These are phyloP conservation scores for Odocoileus virginianus DNA, from an alignment of 2,113 vertebrate genomes.

Conservation along the genomic window DNA sequence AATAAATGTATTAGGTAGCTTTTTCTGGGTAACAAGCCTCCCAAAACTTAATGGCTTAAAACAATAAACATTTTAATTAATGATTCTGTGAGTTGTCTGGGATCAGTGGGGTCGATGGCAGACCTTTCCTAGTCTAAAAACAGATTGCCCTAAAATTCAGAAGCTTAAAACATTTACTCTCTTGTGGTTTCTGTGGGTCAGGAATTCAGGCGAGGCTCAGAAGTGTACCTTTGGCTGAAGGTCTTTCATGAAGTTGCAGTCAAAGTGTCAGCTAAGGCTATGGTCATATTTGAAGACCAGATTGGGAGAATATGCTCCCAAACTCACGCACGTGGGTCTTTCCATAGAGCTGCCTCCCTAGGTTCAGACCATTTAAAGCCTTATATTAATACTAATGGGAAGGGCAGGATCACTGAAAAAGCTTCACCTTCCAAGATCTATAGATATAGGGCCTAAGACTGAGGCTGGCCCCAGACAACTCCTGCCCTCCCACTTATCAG, in stretches of 20 bases:
- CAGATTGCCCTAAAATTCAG: not conserved
- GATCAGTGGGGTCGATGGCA: not conserved
- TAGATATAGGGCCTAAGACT: not conserved
- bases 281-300: not conserved
- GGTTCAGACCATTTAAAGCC: not conserved
- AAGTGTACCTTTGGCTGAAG: not conserved
- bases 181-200: not conserved
- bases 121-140: not conserved
- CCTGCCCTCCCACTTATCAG: not conserved
- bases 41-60: conserved; percentile 15
- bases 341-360: not conserved
- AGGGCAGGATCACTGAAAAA: not conserved
- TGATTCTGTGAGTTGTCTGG: not conserved
- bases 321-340: not conserved
- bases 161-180: conserved; percentile 20
- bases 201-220: not conserved
- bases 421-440: not conserved
- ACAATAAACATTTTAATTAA: conserved; percentile 21
- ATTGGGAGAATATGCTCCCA: not conserved
- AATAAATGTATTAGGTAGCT: not conserved
- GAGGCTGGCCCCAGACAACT: not conserved
- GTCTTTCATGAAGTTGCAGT: not conserved
- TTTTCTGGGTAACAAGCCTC: not conserved
- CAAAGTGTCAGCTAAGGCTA: not conserved
- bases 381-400: not conserved